Evolutionary conservation across 2,797 vertebrate genomes (phyloP), one percentile per base, ranked within the genome.

Genomic region (Sciurus vulgaris): DNA sequence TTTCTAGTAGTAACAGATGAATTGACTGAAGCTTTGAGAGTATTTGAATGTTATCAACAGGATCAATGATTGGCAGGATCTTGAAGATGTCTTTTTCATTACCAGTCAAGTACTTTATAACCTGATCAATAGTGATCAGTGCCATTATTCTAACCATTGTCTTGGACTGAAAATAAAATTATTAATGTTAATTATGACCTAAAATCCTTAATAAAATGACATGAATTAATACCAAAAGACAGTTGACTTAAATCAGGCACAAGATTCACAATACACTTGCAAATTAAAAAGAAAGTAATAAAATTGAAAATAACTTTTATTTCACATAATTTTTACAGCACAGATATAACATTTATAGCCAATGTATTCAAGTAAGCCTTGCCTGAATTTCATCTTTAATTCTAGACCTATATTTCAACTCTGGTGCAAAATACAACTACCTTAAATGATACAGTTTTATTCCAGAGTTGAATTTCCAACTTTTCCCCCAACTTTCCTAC

Each of bases 151-250:
- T 86, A 20, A 86, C 20, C 20, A 49, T 59, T 81, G 22, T 41
- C 61, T 78, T 89, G 56, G 35, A 69, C 35, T 61, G 44, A 94
- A 96, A 91, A 86, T 28, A 70, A 63, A 94, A 78, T 33, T 28
- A 22, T 30, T 84, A 26, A 56, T 33, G 33, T 88, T 77, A 69
- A 44, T 54, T 35, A 73, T n/a, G 49, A 49, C 26, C 13, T 84
- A 15, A 79, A 56, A 85, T 93, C 51, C 41, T 95, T 87, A 77
- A 54, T 17, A 7, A 91, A 81, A 76, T 81, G 30, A 85, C n/a
- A 38, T 51, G 69, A 93, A 41, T 72, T 35, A 49, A 1, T 63
- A 38, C 0, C 22, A 76, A 72, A 76, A 90, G 44, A 86, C 67
- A 61, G 10, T 26, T 30, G 30, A 24, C 9, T 77, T 92, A 73